Percentiles rank a stretch among this genome's conserved stretches.
Evolutionary conservation across 2,113 vertebrate species (phyloP).

Genomic region (Lota lota): DNA sequence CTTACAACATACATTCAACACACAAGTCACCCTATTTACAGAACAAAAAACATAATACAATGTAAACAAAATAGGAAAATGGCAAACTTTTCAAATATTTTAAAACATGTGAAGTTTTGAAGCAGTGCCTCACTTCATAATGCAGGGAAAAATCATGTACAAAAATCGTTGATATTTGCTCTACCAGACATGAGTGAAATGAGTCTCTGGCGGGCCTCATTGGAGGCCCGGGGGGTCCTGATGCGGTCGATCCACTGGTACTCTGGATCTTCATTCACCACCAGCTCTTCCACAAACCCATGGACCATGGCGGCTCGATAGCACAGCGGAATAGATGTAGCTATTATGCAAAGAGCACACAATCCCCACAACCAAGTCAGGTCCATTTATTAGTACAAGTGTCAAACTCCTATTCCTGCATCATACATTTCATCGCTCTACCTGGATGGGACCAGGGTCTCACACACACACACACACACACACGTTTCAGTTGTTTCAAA

Average conservation of each 20-base stretch:
- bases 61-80: too few relatives aligned
- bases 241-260: conserved; percentile 99
- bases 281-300: conserved; percentile 97
- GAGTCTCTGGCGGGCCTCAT: conserved; percentile 94
- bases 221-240: conserved; percentile 93
- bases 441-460: too few relatives aligned
- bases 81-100: too few relatives aligned
- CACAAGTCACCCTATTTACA: too few relatives aligned
- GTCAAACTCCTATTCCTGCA: too few relatives aligned
- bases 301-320: conserved; percentile 90
- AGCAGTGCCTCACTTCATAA: too few relatives aligned
- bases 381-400: too few relatives aligned
- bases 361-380: neutral
- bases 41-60: too few relatives aligned
- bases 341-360: conserved; percentile 58
- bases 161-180: neutral
- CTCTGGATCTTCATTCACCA: conserved; percentile 97
- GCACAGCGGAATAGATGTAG: conserved; percentile 90
- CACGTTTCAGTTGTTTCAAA: neutral
- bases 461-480: too few relatives aligned
- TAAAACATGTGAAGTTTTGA: neutral
- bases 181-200: conserved; percentile 98
- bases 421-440: too few relatives aligned
- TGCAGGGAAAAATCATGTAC: too few relatives aligned
- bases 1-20: neutral